Evolutionary conservation across 1,140 invertebrate species (phyloP).

Genomic region (Bemisia tabaci): DNA sequence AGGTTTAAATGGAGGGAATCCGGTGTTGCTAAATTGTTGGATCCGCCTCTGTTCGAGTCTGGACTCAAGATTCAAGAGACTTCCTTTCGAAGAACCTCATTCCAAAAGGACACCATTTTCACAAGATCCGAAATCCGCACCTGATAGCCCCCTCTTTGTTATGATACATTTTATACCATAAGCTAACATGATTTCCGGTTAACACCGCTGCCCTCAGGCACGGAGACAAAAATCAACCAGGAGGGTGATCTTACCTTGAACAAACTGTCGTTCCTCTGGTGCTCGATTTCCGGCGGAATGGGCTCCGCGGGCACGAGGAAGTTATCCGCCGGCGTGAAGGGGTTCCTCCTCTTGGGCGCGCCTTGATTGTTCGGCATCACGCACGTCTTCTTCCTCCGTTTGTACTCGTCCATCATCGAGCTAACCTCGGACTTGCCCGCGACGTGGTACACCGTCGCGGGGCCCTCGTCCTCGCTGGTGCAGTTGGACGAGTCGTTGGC

Average conservation of each 20-base stretch:
- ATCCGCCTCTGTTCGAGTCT: too few relatives aligned
- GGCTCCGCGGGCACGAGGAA: constrained; percentile 38
- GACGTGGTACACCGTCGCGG: constrained; percentile 33
- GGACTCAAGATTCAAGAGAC: too few relatives aligned
- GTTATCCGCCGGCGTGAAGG: constrained; percentile 18
- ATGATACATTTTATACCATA: too few relatives aligned
- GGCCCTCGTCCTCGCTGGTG: neutral
- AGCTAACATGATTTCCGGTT: too few relatives aligned
- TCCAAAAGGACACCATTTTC: too few relatives aligned
- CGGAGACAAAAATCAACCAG: too few relatives aligned
- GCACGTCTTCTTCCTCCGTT: constrained; percentile 41
- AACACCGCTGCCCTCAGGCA: too few relatives aligned
- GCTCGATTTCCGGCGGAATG: constrained; percentile 54
- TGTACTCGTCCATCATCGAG: constrained; percentile 43
- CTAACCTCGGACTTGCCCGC: constrained; percentile 30
- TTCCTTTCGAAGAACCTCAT: too few relatives aligned
- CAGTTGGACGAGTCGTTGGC: neutral
- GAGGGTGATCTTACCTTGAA: constrained; percentile 44
- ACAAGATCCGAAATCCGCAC: too few relatives aligned
- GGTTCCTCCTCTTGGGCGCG: constrained; percentile 25
- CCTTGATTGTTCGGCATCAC: constrained; percentile 32
- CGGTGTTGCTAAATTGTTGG: too few relatives aligned
- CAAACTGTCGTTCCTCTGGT: constrained; percentile 58
- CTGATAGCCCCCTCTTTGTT: too few relatives aligned
- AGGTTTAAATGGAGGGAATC: too few relatives aligned